Base-by-base conservation (phyloP, 2,888 invertebrate genomes). In the Cephus spinipes region DNA sequence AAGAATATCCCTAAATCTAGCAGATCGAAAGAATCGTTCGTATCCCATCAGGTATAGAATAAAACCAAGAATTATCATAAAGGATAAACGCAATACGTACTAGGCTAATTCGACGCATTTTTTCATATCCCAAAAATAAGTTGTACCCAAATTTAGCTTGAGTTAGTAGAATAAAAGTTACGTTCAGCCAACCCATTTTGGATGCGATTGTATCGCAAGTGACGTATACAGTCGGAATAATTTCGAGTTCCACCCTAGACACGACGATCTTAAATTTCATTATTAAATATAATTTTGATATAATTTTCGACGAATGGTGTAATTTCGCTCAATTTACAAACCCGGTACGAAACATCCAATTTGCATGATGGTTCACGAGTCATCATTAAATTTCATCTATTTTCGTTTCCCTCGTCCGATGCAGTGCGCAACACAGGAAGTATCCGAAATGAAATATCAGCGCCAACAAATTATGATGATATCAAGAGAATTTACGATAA, bases 401-500 rank as follows among this genome's bases (percentile, higher is more conserved):
- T 55, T 55, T 55, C 23, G 9, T 23, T 55, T 55, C 2, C 23
- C 55, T 55, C 9, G 23, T 23, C 23, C 9, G 23, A 55, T 55
- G 23, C 23, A 55, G 23, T 55, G 55, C 2, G 55, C 55, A 9
- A 23, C 4, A 23, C 23, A 23, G 55, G 55, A 55, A 55, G 23
- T 55, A 55, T 23, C 55, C 32, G 31, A 71, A 71, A 71, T 71
- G 71, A 71, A 71, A 33, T 71, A 71, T 71, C 71, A 33, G 30
- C 6, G 6, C 4, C 34, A 68, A 77, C 30, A 73, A 77, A 55
- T 77, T 77, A 55, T 33, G 55, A 32, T 31, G 40, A 73, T 73
- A 77, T 40, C 71, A 55, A 40, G 34, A 74, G 31, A 77, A 77
- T 77, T 77, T 74, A 77, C 68, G 33, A 40, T 55, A 73, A 12